Conservation (phyloP, 2,888 invertebrate genomes). For the Sthenelais limicola region DNA sequence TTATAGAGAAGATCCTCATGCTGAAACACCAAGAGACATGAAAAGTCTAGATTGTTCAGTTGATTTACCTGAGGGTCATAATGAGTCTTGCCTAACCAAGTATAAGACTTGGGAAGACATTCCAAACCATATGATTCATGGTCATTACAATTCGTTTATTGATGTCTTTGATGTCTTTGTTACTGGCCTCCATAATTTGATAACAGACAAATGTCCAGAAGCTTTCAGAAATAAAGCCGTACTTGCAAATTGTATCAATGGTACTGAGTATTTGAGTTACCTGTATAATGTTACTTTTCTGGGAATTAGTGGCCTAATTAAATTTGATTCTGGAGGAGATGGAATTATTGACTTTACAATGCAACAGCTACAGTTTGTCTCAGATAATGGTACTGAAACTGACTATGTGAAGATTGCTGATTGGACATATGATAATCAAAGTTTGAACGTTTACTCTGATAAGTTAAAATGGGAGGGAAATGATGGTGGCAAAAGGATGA, state of each 20-base stretch:
- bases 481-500: too few relatives aligned
- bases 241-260: conserved; percentile 51
- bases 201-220: conserved; percentile 52
- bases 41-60: conserved; percentile 6
- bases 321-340: conserved; percentile 58
- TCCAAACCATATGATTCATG: neutral
- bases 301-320: conserved; percentile 53
- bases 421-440: neutral
- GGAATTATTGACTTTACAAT: conserved; percentile 54
- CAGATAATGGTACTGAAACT: neutral
- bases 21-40: neutral
- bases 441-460: neutral
- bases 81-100: neutral
- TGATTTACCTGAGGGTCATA: neutral
- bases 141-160: conserved; percentile 36
- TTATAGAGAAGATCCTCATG: neutral
- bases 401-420: neutral
- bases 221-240: conserved; percentile 33
- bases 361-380: conserved; percentile 53
- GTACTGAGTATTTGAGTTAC: conserved; percentile 50
- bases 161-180: conserved; percentile 58
- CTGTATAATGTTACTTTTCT: conserved; percentile 53
- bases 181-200: conserved; percentile 53
- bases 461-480: conserved; percentile 18
- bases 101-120: conserved; percentile 7